Evolutionary conservation across 2,797 vertebrate genomes (phyloP).

Genomic region (Phoeniculus purpureus): DNA sequence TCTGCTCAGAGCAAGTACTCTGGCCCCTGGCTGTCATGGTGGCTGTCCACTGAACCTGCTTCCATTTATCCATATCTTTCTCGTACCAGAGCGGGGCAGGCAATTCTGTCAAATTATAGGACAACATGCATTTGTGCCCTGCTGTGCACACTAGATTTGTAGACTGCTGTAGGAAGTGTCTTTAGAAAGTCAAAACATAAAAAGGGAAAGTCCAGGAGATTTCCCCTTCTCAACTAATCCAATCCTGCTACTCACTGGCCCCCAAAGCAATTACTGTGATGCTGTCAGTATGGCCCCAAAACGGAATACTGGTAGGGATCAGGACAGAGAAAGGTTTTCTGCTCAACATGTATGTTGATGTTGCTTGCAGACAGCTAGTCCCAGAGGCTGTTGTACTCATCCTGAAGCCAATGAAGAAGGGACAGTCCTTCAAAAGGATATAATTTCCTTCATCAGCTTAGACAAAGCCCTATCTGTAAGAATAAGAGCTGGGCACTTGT

Average conservation of each 20-base stretch:
- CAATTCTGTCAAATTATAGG: background rate
- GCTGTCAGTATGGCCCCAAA: background rate
- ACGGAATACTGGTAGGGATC: background rate
- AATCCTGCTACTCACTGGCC: background rate
- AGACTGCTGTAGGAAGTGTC: background rate
- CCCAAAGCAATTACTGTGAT: background rate
- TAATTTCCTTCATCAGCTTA: background rate
- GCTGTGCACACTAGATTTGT: background rate
- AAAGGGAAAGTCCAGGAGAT: background rate
- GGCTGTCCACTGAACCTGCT: background rate
- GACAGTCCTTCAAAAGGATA: background rate
- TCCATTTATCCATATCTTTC: background rate
- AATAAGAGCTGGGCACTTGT: background rate
- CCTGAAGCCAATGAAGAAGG: background rate
- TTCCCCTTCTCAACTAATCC: background rate
- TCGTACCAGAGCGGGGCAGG: background rate
- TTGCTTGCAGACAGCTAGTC: background rate
- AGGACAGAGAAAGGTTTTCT: background rate
- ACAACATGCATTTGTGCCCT: background rate
- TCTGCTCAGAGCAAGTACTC: background rate
- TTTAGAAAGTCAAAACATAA: background rate
- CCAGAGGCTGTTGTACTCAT: background rate
- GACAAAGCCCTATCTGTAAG: background rate
- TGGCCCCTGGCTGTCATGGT: background rate
- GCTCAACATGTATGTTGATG: background rate